Percentiles rank a stretch among this genome's conserved stretches.
Evolutionary conservation across 2,797 vertebrate genomes (phyloP).

Genomic region (Xiphophorus birchmanni): DNA sequence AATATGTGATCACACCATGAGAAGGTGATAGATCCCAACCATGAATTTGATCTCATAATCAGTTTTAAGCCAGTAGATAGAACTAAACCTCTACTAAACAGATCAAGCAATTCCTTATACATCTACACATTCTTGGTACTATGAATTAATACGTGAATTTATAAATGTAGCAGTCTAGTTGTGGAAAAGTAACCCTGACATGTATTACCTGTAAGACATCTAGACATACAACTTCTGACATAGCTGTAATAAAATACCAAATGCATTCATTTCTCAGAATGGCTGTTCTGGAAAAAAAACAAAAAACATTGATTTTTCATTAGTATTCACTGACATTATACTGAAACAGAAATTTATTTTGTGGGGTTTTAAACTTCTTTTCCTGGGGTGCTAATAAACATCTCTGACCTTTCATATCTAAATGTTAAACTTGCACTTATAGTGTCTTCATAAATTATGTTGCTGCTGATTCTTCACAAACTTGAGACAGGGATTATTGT

Average conservation of each 20-base stretch:
- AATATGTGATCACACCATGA: not conserved
- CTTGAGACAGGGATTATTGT: not conserved
- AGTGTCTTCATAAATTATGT: not conserved
- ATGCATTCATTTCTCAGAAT: not conserved
- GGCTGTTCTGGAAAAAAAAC: not conserved
- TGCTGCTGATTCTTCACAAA: not conserved
- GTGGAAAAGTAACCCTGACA: not conserved
- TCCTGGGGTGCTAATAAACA: not conserved
- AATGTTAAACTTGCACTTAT: not conserved
- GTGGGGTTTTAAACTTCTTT: not conserved
- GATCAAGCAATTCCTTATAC: not conserved
- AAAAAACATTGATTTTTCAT: no score
- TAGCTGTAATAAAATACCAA: not conserved
- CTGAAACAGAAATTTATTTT: not conserved
- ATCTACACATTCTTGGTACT: not conserved
- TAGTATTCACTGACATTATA: no score
- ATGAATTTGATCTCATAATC: not conserved
- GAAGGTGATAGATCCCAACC: not conserved
- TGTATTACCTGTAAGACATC: not conserved
- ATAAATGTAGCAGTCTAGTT: not conserved
- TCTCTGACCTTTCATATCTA: not conserved
- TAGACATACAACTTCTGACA: not conserved
- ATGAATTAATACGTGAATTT: not conserved
- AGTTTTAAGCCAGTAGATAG: not conserved
- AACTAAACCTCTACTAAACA: not conserved